These are phyloP conservation scores for Huso huso DNA, from an alignment of 2,797 vertebrate genomes.

Conservation along the genomic window DNA sequence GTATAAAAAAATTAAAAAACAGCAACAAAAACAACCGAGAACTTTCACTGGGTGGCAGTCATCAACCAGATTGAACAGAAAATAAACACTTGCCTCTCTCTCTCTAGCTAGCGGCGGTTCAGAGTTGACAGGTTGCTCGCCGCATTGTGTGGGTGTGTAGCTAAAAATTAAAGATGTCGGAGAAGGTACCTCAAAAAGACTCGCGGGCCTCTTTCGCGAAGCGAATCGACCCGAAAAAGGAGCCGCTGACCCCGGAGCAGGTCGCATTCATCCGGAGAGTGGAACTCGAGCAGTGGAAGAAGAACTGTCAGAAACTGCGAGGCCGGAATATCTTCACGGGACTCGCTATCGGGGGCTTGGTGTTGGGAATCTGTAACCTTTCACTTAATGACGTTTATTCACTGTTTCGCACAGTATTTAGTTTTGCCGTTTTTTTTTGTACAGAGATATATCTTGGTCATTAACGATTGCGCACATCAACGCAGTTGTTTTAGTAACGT, in stretches of 20 bases:
- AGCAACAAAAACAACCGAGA: too few relatives aligned
- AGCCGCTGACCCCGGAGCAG: constrained; percentile 58
- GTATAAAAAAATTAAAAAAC: too few relatives aligned
- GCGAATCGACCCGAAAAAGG: constrained; percentile 64
- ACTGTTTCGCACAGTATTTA: neutral
- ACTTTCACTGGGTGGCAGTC: too few relatives aligned
- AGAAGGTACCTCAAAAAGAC: constrained; percentile 35
- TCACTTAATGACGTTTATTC: neutral
- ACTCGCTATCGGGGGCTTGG: constrained; percentile 72
- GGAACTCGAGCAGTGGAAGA: constrained; percentile 65
- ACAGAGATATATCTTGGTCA: neutral
- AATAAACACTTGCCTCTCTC: neutral
- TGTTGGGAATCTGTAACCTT: constrained; percentile 87
- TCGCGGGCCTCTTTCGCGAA: constrained; percentile 42
- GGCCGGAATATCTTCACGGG: constrained; percentile 65
- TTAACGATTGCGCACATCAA: neutral
- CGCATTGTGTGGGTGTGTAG: neutral
- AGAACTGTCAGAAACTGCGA: constrained; percentile 51
- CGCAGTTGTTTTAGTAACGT: too few relatives aligned
- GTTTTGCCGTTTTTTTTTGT: neutral
- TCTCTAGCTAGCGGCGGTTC: neutral
- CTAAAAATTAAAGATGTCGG: constrained; percentile 51
- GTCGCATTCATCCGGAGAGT: constrained; percentile 54
- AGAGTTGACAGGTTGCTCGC: neutral
- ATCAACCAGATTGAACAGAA: too few relatives aligned